These are phyloP conservation scores for Heterotilapia buettikoferi DNA, from an alignment of 2,113 vertebrate species.

Conservation along the genomic window DNA sequence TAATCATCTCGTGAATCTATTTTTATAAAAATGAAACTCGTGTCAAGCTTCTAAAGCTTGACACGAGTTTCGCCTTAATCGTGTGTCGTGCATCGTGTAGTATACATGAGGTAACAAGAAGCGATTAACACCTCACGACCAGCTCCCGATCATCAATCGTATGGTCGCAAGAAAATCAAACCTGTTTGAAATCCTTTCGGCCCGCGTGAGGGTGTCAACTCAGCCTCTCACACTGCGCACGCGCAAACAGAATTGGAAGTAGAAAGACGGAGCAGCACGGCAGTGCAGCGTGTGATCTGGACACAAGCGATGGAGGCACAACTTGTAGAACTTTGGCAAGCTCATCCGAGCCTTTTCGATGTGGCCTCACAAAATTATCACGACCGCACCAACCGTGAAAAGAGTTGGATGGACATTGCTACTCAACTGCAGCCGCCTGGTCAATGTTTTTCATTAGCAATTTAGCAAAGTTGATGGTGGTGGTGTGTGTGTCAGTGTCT, in stretches of 20 bases:
- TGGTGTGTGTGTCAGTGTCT: not conserved
- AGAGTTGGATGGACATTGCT: not conserved
- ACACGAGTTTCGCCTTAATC: fast-evolving
- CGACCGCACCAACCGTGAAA: not conserved
- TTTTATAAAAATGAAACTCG: not conserved
- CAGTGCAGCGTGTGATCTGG: not conserved
- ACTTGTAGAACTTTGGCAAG: not conserved
- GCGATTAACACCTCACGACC: not conserved
- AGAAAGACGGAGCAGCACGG: fast-evolving
- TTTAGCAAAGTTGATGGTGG: not conserved
- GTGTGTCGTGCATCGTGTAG: not conserved
- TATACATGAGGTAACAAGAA: not conserved
- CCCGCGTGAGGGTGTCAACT: not conserved
- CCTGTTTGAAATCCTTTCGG: not conserved
- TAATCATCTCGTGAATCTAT: not conserved
- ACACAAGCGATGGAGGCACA: not conserved
- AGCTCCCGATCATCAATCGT: not conserved
- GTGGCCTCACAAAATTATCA: not conserved
- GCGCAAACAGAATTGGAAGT: not conserved
- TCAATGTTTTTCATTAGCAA: not conserved
- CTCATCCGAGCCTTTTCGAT: not conserved
- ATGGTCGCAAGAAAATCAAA: not conserved
- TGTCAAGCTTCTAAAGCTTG: not conserved
- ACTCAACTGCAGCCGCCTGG: not conserved
- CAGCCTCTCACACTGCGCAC: not conserved